Evolutionary conservation across 2,797 vertebrate genomes (phyloP).

Genomic region (Gadopsis bispinosus): DNA sequence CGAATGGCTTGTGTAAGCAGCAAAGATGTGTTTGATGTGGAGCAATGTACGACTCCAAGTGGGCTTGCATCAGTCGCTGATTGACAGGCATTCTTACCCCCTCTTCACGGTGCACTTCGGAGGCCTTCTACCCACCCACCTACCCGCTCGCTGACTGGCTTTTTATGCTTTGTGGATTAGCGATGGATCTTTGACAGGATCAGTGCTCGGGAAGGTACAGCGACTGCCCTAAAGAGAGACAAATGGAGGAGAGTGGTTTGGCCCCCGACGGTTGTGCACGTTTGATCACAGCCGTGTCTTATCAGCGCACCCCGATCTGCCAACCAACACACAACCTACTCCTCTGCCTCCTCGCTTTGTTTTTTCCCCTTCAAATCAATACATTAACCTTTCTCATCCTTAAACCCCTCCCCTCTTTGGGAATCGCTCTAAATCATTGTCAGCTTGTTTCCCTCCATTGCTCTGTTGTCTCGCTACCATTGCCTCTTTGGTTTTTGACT

Average conservation of each 20-base stretch:
- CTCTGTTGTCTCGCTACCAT: slow-evolving; percentile 50
- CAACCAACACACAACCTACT: slow-evolving; percentile 51
- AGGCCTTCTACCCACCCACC: slow-evolving; percentile 61
- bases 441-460: slow-evolving; percentile 55
- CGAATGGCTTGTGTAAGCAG: slow-evolving; percentile 74
- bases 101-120: slow-evolving; percentile 60
- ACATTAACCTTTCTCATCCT: slow-evolving; percentile 78
- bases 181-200: slow-evolving; percentile 72
- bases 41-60: slow-evolving; percentile 59
- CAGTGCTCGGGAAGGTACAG: slow-evolving; percentile 60
- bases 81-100: slow-evolving; percentile 69
- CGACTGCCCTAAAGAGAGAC: slow-evolving; percentile 69
- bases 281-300: slow-evolving; percentile 74
- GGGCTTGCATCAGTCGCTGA: slow-evolving; percentile 69
- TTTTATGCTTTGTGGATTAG: slow-evolving; percentile 65
- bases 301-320: slow-evolving; percentile 63
- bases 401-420: slow-evolving; percentile 61
- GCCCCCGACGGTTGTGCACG: slow-evolving; percentile 47
- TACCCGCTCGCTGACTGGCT: slow-evolving; percentile 47
- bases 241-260: slow-evolving; percentile 64
- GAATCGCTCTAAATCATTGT: slow-evolving; percentile 73
- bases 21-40: slow-evolving; percentile 74
- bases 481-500: slow-evolving; percentile 57
- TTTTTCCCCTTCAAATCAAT: slow-evolving; percentile 71
- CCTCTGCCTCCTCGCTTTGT: slow-evolving; percentile 62